Evolutionary conservation across 2,113 vertebrate genomes (phyloP), one percentile per base, ranked within the genome.

Genomic region (Zosterops japonicus): DNA sequence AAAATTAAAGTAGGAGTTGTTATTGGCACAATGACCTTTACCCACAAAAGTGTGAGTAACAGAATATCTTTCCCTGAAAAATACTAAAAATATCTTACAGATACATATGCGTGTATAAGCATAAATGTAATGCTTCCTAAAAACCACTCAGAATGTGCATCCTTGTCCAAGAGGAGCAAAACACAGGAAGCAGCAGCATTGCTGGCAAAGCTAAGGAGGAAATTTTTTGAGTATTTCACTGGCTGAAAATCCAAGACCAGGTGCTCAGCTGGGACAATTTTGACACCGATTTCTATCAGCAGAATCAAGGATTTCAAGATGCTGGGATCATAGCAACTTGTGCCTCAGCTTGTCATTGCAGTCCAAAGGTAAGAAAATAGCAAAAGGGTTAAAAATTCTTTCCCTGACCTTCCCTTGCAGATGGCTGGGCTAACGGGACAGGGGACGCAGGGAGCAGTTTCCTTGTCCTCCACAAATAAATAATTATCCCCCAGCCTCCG

Each of bases 391-490:
- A 35, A 78, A 82, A 91, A 77, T 70, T 52, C 77, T 69, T 72
- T 41, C 16, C 24, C 49, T 3, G 12, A 14, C 49, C 72, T 44
- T 81, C 75, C 44, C 50, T 49, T 2, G 2, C 75, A 87, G 67
- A 55, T 24, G 47, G 35, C 59, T 90, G 63, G 68, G 67, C 84
- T 87, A 85, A 88, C 5, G 6, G 96, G 93, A 95, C 87, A 56
- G 55, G 53, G 85, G 55, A 52, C 0, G 0, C 1, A 8, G 59
- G 81, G 74, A 89, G 57, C 90, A 81, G 85, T 36, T 61, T 89
- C 76, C 83, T 72, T 7, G 6, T 83, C 74, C 70, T 93, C 78
- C 89, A 93, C 95, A 96, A 96, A 97, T 94, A 97, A 96, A 94
- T 93, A 96, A 95, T 95, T 88, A 17, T 81, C 69, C 63, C 87